Conservation (phyloP, 1,140 invertebrate genomes). For the Trialeurodes vaporariorum region DNA sequence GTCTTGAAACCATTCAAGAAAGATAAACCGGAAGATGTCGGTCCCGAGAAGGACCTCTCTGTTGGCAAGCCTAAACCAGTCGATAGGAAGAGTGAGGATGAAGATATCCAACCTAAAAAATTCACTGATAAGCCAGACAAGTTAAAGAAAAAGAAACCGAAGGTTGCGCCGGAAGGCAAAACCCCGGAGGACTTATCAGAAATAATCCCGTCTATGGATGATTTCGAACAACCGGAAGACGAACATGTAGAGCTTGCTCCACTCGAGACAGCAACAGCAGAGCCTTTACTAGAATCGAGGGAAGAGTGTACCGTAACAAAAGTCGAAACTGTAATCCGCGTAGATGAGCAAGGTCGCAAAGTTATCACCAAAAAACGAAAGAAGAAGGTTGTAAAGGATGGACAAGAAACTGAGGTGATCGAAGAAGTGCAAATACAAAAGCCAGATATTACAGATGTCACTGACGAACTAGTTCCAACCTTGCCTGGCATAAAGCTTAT, state of each 20-base stretch:
- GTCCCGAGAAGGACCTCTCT: constrained; percentile 13
- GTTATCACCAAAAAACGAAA: background rate
- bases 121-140: background rate
- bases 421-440: background rate
- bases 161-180: background rate
- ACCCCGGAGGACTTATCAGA: background rate
- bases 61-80: constrained; percentile 14
- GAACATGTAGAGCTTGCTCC: background rate
- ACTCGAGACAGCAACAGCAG: background rate
- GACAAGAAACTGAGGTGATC: background rate
- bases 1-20: constrained; percentile 14
- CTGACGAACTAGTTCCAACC: background rate
- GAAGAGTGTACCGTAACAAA: background rate
- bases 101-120: background rate
- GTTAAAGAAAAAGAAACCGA: background rate
- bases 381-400: background rate
- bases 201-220: background rate
- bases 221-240: too few relatives aligned
- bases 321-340: background rate
- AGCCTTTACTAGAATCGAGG: background rate
- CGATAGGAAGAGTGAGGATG: background rate
- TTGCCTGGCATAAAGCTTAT: background rate
- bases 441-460: background rate
- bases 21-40: constrained; percentile 14
- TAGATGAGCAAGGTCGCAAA: background rate